Evolutionary conservation across 2,797 vertebrate species (phyloP).

Genomic region (Crypturellus tataupa): DNA sequence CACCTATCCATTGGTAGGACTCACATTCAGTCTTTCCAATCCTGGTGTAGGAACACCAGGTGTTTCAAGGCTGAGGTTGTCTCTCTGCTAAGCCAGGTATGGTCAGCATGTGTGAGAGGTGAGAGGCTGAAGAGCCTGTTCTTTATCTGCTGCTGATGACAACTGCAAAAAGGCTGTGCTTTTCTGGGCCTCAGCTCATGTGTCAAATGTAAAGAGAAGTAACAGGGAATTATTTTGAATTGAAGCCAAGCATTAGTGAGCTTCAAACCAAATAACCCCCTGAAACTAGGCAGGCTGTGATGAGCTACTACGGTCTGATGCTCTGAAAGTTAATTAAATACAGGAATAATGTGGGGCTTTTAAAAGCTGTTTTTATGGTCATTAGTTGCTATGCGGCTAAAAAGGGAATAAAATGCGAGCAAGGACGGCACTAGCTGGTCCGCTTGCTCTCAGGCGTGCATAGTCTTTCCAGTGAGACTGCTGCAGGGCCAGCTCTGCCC

Average conservation of each 20-base stretch:
- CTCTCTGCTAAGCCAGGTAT: neutral
- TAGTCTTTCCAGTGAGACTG: constrained; percentile 25
- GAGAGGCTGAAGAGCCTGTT: neutral
- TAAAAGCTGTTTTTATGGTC: constrained; percentile 59
- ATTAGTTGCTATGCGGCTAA: constrained; percentile 59
- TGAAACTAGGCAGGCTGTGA: constrained; percentile 33
- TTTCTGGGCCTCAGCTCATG: neutral
- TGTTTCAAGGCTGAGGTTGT: neutral
- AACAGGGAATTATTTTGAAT: constrained; percentile 14
- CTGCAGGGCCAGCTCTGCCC: neutral
- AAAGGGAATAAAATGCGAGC: constrained; percentile 38
- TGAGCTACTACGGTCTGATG: constrained; percentile 15
- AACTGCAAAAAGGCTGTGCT: neutral
- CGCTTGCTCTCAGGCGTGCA: constrained; percentile 22
- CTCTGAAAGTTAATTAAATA: constrained; percentile 73
- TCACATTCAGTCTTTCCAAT: neutral
- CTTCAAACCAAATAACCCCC: neutral
- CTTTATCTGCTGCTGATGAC: neutral
- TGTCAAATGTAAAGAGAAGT: constrained; percentile 13
- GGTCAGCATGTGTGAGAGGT: neutral
- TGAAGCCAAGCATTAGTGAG: neutral
- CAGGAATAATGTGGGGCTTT: constrained; percentile 28
- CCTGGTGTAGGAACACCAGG: neutral
- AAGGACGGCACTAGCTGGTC: neutral
- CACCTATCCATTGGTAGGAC: neutral